These are phyloP conservation scores for Bothrops jararaca DNA, from an alignment of 2,113 vertebrate species.

Conservation along the genomic window DNA sequence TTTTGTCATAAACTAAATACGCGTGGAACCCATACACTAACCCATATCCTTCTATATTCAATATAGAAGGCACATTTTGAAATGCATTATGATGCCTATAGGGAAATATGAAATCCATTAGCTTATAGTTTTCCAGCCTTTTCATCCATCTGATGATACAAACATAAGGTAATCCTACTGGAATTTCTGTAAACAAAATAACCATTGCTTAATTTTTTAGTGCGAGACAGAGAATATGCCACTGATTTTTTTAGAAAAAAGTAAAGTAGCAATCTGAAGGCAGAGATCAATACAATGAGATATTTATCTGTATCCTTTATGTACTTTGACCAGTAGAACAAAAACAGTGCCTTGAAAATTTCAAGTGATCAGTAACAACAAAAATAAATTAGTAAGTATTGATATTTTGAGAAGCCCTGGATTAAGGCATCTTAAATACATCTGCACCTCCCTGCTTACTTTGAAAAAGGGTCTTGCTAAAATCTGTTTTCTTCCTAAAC, in stretches of 20 bases:
- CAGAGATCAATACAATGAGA: not conserved
- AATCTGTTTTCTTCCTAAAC: not conserved
- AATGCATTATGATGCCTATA: not conserved
- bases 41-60: too few relatives aligned
- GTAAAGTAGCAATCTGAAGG: not conserved
- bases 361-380: not conserved
- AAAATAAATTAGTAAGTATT: not conserved
- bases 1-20: too few relatives aligned
- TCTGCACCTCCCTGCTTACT: rapidly evolving
- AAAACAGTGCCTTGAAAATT: not conserved
- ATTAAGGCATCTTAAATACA: not conserved
- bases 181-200: not conserved
- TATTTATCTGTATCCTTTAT: not conserved
- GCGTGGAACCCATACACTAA: too few relatives aligned
- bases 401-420: not conserved
- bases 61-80: not conserved
- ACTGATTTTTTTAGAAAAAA: not conserved
- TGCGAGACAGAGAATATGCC: not conserved
- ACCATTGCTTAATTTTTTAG: not conserved
- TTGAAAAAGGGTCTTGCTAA: not conserved
- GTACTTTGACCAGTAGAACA: not conserved
- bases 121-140: not conserved
- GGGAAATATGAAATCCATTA: not conserved
- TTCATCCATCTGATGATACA: not conserved
- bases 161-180: not conserved